Evolutionary conservation across 2,888 invertebrate species (phyloP).

Genomic region (Drosophila peninsularis): DNA sequence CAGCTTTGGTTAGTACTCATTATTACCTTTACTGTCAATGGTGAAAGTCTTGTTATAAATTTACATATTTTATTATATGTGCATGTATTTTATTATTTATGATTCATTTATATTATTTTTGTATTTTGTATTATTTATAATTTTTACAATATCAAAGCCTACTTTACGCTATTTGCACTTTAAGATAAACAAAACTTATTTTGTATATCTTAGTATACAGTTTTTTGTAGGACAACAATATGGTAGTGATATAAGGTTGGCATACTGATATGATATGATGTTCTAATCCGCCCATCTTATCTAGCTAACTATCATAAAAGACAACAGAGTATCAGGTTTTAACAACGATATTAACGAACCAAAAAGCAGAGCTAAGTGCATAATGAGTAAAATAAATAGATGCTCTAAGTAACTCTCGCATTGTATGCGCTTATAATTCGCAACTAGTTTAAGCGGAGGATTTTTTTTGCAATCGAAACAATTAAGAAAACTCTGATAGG

Average conservation of each 20-base stretch:
- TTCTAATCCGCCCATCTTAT: not conserved
- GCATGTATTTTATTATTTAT: not conserved
- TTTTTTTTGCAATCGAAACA: not conserved
- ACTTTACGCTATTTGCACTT: too few relatives aligned
- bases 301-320: conserved; percentile 1
- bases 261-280: conserved; percentile 4
- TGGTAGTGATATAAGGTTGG: not conserved
- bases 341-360: not conserved
- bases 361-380: not conserved
- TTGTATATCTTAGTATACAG: not conserved
- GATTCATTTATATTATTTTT: too few relatives aligned
- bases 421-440: conserved; percentile 12
- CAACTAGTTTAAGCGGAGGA: not conserved
- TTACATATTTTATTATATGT: not conserved
- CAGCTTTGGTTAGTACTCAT: conserved; percentile 3
- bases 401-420: not conserved
- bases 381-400: conserved; percentile 1
- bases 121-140: too few relatives aligned
- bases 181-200: not conserved
- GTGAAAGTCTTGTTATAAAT: not conserved
- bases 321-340: not conserved
- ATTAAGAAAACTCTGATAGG: not conserved
- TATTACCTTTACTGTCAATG: conserved; percentile 2
- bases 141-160: too few relatives aligned
- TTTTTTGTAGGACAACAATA: conserved; percentile 1